Percentiles rank a stretch among this genome's conserved stretches.
Conservation (phyloP, 2,797 vertebrate species). For the Dromococcyx pavoninus region DNA sequence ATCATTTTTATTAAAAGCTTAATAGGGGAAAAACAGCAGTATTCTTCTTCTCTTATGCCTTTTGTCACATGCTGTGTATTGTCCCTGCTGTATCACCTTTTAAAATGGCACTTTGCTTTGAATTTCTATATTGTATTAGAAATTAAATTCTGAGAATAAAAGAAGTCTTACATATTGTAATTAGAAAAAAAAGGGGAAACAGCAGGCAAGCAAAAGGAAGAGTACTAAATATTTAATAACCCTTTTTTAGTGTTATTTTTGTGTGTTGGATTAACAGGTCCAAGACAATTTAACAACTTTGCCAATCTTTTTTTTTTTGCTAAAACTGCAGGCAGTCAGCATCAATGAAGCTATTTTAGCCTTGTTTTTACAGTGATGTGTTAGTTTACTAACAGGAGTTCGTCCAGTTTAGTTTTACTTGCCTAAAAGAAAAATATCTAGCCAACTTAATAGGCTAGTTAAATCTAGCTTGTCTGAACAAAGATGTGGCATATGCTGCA, state of each 20-base stretch:
- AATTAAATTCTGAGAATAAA: background rate
- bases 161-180: background rate
- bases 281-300: background rate
- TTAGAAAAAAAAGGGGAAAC: background rate
- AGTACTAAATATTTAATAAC: background rate
- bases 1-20: background rate
- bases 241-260: background rate
- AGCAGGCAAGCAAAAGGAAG: background rate
- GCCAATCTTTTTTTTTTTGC: background rate
- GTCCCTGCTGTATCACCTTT: background rate
- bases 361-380: background rate
- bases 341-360: background rate
- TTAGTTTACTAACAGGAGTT: background rate
- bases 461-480: background rate
- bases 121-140: background rate
- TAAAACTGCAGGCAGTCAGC: background rate
- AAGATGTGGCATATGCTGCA: background rate
- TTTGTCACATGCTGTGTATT: background rate
- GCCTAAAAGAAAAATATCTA: background rate
- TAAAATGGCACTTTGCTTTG: background rate
- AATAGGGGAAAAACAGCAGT: background rate
- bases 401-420: background rate
- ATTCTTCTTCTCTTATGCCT: background rate
- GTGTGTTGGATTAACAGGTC: background rate
- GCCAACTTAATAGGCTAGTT: background rate